Percentiles rank a stretch among this genome's conserved stretches.
phyloP scores from a whole-genome alignment of 2,797 vertebrate genomes.

The Gadopsis marmoratus region DNA sequence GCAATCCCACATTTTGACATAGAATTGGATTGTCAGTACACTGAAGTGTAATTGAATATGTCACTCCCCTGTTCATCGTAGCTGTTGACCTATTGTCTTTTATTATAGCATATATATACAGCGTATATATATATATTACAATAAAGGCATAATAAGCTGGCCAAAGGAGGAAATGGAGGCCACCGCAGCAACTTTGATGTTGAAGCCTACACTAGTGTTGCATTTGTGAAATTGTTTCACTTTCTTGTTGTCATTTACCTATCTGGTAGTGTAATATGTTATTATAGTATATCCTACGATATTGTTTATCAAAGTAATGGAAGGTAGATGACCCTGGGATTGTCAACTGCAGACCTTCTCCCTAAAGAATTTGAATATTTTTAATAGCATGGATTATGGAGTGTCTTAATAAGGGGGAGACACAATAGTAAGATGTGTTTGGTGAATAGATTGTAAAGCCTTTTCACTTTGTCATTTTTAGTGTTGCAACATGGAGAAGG shows the following conservation, averaged over 20 bases:
- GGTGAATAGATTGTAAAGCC: neutral
- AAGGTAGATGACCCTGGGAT: neutral
- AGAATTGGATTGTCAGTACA: constrained; percentile 33
- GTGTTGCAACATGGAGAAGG: neutral
- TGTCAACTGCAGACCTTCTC: neutral
- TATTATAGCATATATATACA: too few relatives aligned
- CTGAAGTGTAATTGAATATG: constrained; percentile 26
- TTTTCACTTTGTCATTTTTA: neutral
- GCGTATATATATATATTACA: too few relatives aligned
- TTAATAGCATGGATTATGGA: neutral
- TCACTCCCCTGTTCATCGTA: constrained; percentile 31
- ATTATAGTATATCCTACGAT: neutral
- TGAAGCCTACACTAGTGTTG: neutral
- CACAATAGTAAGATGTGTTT: neutral
- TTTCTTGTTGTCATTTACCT: neutral
- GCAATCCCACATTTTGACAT: constrained; percentile 42
- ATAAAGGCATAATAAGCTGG: too few relatives aligned
- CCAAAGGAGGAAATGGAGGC: too few relatives aligned
- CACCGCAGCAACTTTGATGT: neutral
- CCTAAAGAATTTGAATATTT: neutral
- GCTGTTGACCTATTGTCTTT: constrained; percentile 6
- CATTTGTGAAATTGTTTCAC: constrained; percentile 10
- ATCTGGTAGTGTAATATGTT: neutral
- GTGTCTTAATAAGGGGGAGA: neutral
- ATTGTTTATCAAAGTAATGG: neutral